phyloP scores from a whole-genome alignment of 2,113 vertebrate genomes.

The Syrmaticus mikado region DNA sequence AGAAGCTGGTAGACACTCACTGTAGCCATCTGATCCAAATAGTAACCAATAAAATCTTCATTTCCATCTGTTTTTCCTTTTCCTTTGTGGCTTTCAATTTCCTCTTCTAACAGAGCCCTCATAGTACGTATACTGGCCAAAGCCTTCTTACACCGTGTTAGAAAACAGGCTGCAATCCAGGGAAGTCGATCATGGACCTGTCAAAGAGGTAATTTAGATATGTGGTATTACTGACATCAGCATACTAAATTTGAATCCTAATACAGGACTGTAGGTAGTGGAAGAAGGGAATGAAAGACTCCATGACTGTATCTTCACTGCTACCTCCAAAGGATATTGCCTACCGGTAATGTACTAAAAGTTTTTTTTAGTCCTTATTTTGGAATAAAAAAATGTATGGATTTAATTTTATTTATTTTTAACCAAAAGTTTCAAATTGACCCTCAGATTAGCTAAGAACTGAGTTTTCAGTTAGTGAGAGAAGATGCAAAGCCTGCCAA shows the following conservation, averaged over 20 bases:
- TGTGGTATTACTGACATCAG: background rate
- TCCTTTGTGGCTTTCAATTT: slow-evolving; percentile 49
- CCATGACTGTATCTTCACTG: background rate
- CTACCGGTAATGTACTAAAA: background rate
- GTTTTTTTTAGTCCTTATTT: background rate
- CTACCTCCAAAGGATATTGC: background rate
- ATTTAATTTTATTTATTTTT: background rate
- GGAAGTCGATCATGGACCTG: slow-evolving; percentile 49
- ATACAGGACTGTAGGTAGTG: background rate
- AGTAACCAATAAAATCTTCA: slow-evolving; percentile 62
- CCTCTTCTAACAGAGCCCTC: background rate
- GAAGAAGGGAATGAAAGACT: background rate
- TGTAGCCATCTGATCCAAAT: slow-evolving; percentile 67
- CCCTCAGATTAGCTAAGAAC: background rate
- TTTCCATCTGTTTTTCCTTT: background rate
- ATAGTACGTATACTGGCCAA: background rate
- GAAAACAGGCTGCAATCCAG: background rate
- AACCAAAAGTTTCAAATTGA: background rate
- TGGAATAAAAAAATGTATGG: background rate
- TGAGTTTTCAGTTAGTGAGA: background rate
- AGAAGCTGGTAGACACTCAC: slow-evolving; percentile 32
- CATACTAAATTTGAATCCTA: background rate
- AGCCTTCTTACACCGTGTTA: background rate
- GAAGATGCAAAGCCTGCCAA: background rate
- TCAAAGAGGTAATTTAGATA: background rate